These are phyloP conservation scores for Tipula helvola DNA, from an alignment of 2,888 invertebrate species.

Conservation along the genomic window DNA sequence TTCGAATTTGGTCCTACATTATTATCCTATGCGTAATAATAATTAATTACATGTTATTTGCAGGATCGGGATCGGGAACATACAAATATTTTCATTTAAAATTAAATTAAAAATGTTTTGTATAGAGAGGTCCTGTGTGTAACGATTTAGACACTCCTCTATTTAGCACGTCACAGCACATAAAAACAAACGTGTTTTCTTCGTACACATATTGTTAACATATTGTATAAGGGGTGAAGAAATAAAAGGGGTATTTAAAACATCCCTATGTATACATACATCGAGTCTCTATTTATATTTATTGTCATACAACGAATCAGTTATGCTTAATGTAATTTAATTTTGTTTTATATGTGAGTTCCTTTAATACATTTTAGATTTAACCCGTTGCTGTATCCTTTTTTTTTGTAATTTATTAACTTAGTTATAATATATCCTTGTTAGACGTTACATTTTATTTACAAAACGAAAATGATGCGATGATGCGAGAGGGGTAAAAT, in stretches of 20 bases:
- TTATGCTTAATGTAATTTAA: constrained; percentile 8
- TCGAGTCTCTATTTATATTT: neutral
- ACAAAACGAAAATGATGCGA: neutral
- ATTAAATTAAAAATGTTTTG: neutral
- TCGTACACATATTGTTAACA: neutral
- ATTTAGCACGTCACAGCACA: neutral
- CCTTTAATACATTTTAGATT: neutral
- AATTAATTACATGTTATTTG: neutral
- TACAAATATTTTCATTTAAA: neutral
- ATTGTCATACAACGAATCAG: constrained; percentile 10
- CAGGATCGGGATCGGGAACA: neutral
- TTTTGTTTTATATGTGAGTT: neutral
- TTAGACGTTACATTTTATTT: neutral
- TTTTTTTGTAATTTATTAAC: neutral
- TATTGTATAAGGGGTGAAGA: neutral
- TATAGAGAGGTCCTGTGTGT: neutral
- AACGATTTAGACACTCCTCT: constrained; percentile 5
- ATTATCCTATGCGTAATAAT: neutral
- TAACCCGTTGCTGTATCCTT: neutral
- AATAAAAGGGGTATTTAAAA: neutral
- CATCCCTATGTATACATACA: neutral
- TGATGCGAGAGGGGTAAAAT: neutral
- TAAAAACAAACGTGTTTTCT: neutral
- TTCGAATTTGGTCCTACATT: neutral
- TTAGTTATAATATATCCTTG: neutral